phyloP scores from a whole-genome alignment of 1,140 invertebrate genomes.

The Rhopalosiphum padi region DNA sequence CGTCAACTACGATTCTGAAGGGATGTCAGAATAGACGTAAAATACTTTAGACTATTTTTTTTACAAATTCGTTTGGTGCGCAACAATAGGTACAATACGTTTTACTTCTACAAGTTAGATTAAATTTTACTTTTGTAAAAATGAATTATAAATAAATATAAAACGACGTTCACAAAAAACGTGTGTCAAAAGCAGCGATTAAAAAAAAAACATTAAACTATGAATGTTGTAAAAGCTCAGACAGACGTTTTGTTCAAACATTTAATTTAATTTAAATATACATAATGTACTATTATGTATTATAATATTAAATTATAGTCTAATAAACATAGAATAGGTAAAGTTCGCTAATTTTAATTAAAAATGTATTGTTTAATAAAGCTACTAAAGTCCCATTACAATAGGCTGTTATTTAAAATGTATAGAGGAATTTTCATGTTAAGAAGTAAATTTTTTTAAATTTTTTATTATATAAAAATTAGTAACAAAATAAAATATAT shows the following conservation, averaged over 20 bases:
- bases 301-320: too few relatives aligned
- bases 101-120: too few relatives aligned
- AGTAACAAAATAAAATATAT: neutral
- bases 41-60: neutral
- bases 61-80: neutral
- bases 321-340: neutral
- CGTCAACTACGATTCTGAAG: neutral
- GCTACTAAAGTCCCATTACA: neutral
- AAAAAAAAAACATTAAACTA: neutral
- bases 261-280: neutral
- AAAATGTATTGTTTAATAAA: neutral
- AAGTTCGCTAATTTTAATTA: neutral
- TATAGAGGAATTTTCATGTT: neutral
- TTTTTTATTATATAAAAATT: neutral
- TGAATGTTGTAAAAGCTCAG: neutral
- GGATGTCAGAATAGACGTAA: neutral
- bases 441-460: neutral
- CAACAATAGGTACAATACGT: neutral
- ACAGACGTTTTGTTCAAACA: neutral
- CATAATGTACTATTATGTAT: too few relatives aligned
- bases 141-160: too few relatives aligned
- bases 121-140: too few relatives aligned
- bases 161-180: too few relatives aligned
- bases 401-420: neutral
- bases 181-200: too few relatives aligned